Percentiles rank a stretch among this genome's conserved stretches.
phyloP scores from a whole-genome alignment of 2,797 vertebrate genomes.

The Salarias fasciatus region DNA sequence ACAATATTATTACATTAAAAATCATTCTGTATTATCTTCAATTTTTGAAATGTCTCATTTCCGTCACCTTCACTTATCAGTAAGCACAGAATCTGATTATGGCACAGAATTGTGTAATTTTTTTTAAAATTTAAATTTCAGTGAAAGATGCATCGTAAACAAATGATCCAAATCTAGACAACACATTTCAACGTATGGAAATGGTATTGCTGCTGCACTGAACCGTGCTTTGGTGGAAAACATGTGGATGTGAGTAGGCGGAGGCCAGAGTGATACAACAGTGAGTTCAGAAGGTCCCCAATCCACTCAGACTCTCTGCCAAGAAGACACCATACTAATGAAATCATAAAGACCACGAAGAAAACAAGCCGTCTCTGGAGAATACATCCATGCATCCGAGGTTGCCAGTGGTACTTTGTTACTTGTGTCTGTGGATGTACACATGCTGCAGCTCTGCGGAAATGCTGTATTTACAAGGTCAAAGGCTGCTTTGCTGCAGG shows the following conservation, averaged over 20 bases:
- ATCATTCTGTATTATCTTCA: constrained; percentile 10
- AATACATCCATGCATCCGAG: constrained; percentile 35
- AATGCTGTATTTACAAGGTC: constrained; percentile 17
- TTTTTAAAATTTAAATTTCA: not conserved
- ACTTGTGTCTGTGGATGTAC: constrained; percentile 14
- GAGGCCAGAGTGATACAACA: constrained; percentile 46
- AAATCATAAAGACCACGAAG: constrained; percentile 47
- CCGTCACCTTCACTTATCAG: no score
- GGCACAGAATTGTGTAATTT: not conserved
- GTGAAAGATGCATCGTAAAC: constrained; percentile 1
- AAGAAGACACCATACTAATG: constrained; percentile 53
- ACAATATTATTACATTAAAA: constrained; percentile 11
- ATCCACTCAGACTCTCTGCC: constrained; percentile 47
- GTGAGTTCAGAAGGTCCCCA: constrained; percentile 45
- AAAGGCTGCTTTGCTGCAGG: constrained; percentile 15
- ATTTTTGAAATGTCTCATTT: constrained; percentile 17
- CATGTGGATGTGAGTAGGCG: constrained; percentile 57
- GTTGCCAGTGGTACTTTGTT: constrained; percentile 15
- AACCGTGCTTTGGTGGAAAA: constrained; percentile 40
- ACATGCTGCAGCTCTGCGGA: constrained; percentile 6
- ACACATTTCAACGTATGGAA: constrained; percentile 22
- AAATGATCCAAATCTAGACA: constrained; percentile 7
- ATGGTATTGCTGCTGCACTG: constrained; percentile 12
- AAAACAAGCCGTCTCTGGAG: constrained; percentile 37
- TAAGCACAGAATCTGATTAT: no score